Base-by-base conservation (phyloP, 2,888 invertebrate genomes). In the Enoplolaimus lenunculus region DNA sequence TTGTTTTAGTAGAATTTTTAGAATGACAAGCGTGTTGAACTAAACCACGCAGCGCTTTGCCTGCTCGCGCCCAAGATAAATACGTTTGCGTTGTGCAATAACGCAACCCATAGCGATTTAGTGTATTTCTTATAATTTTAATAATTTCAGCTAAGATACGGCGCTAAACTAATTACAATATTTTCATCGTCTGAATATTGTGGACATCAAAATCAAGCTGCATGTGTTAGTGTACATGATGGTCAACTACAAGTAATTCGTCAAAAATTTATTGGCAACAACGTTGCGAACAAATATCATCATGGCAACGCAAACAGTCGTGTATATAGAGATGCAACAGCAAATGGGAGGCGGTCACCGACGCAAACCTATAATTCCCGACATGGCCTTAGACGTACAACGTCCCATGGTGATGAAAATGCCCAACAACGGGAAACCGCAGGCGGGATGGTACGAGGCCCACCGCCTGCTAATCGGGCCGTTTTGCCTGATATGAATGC, bases 111-210 rank as follows among this genome's bases (percentile, higher is more conserved):
- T n/a, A n/a, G n/a, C n/a, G n/a, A n/a, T n/a, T n/a, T n/a, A n/a
- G n/a, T n/a, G n/a, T n/a, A n/a, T n/a, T n/a, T n/a, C n/a, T n/a
- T n/a, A n/a, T n/a, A n/a, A n/a, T n/a, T n/a, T n/a, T n/a, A n/a
- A n/a, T n/a, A n/a, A 34, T 69, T 73, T 0, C 79, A 88, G 87
- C 85, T 88, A 60, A 87, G 87, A 77, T 85, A 87, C 74, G 86
- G 86, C 73, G 88, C 88, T 0, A 86, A 85, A 74, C 81, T 89
- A 60, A 78, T 89, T 72, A 88, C 89, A 0, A 87, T 89, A 30
- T 89, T 89, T 81, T 89, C 89, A 0, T 88, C 89, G 0, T 87
- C 87, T 1, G 86, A 85, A 75, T 89, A 89, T 82, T 88, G 88
- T 80, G 88, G 88, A 64, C 87, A 87, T 1, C 83, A 81, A 72